Conservation (phyloP, 2,888 invertebrate genomes). For the Cephonodes hylas region DNA sequence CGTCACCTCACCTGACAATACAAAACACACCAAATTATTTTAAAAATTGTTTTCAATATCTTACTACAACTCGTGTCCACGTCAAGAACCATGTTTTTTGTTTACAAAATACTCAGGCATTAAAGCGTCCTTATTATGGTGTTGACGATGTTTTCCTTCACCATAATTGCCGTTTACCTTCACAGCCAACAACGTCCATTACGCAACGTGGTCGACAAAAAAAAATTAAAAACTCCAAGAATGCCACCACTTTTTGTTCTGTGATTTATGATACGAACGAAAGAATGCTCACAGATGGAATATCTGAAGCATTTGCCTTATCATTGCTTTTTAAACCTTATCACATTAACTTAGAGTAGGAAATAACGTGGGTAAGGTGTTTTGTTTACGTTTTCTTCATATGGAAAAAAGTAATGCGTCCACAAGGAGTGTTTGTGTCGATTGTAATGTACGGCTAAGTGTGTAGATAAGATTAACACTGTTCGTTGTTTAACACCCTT, state of each 20-base stretch:
- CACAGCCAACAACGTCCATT: conserved; percentile 1
- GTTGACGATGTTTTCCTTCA: no score
- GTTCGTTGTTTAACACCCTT: background rate
- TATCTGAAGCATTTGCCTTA: background rate
- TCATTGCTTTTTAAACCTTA: background rate
- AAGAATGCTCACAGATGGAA: conserved; percentile 9
- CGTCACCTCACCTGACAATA: no score
- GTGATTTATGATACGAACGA: conserved; percentile 13
- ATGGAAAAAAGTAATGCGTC: background rate
- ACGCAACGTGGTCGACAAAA: conserved; percentile 11
- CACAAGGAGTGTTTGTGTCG: conserved; percentile 2
- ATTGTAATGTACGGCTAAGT: conserved; percentile 4
- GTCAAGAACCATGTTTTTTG: background rate
- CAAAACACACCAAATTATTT: no score
- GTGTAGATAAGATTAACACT: background rate
- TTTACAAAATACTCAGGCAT: background rate
- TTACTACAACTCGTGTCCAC: no score
- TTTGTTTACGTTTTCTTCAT: conserved; percentile 2
- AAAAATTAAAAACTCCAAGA: conserved; percentile 10
- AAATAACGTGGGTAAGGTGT: background rate
- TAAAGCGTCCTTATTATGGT: background rate
- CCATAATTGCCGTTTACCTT: background rate
- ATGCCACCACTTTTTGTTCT: conserved; percentile 13
- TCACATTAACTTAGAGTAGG: background rate
- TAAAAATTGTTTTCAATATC: no score